phyloP scores from a whole-genome alignment of 2,888 invertebrate species.

The Liopterus haemorrhoidalis region DNA sequence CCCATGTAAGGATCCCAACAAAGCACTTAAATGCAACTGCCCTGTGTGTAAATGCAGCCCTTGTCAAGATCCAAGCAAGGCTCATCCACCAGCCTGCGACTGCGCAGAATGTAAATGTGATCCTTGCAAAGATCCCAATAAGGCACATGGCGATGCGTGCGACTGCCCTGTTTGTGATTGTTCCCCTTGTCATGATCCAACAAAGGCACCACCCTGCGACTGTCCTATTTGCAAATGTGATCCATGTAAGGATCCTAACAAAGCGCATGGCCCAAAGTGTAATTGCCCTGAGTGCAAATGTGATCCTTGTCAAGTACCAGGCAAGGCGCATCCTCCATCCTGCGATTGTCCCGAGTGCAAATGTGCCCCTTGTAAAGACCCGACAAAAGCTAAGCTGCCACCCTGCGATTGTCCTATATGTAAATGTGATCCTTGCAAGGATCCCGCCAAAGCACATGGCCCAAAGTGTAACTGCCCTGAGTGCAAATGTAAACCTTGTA shows the following conservation, averaged over 20 bases:
- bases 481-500: constrained; percentile 15
- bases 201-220: constrained; percentile 7
- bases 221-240: constrained; percentile 15
- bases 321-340: constrained; percentile 12
- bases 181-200: neutral
- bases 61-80: too few species aligned
- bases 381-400: neutral
- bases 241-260: constrained; percentile 4
- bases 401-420: constrained; percentile 17
- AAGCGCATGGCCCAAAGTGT: constrained; percentile 6
- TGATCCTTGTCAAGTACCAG: constrained; percentile 11
- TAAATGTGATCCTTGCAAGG: constrained; percentile 14
- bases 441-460: constrained; percentile 6
- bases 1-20: too few species aligned
- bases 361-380: constrained; percentile 12
- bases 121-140: constrained; percentile 8
- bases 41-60: constrained; percentile 12
- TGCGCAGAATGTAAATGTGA: constrained; percentile 24
- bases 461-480: constrained; percentile 2
- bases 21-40: constrained; percentile 13
- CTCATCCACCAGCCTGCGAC: constrained; percentile 22
- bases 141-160: constrained; percentile 7
- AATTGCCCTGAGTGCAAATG: constrained; percentile 21
- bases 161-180: constrained; percentile 10
- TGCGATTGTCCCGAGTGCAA: constrained; percentile 17